Base-by-base conservation (phyloP, 2,888 invertebrate genomes). In the Anoncus sp. region DNA sequence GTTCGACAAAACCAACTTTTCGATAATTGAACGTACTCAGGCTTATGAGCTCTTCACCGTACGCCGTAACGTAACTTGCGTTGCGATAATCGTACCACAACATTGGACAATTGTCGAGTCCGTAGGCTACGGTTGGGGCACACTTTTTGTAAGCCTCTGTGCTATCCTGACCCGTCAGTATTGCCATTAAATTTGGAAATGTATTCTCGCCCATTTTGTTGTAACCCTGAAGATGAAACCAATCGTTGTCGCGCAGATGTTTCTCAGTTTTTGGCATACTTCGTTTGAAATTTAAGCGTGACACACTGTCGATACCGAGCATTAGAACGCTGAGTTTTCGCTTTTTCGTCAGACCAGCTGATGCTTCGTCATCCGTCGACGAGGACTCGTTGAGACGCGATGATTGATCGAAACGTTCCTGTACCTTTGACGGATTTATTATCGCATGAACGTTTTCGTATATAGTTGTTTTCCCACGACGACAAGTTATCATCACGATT, bases 181-280 rank as follows among this genome's bases (percentile, higher is more conserved):
- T 93, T 0, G 97, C 97, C 93, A 97, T 95, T 62, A 98, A 91
- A 91, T 98, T 98, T 0, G 98, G 97, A 87, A 96, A 97, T 0
- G 98, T 98, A 86, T 98, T 98, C 87, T 98, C 98, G 7, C 95
- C 97, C 78, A 96, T 94, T 94, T 97, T 94, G 81, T 93, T 93
- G 89, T 96, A 97, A 1, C 96, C 97, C 82, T 94, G 93, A 88
- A 96, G 92, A 77, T 94, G 94, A 51, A 96, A 91, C 93, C 96
- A 97, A 73, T 93, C 94, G 72, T 94, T 94, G 20, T 94, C 93
- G 55, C 94, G 92, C 40, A 98, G 92, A 87, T 94, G 95, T 16
- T 93, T 91, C 1, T 93, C 92, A 0, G 97, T 97, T 85, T 93
- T 92, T 0, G 95, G 95, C 94, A 98, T 95, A 9, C 96, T 94